Conservation (phyloP, 2,888 invertebrate species). For the Spilarctia lutea region DNA sequence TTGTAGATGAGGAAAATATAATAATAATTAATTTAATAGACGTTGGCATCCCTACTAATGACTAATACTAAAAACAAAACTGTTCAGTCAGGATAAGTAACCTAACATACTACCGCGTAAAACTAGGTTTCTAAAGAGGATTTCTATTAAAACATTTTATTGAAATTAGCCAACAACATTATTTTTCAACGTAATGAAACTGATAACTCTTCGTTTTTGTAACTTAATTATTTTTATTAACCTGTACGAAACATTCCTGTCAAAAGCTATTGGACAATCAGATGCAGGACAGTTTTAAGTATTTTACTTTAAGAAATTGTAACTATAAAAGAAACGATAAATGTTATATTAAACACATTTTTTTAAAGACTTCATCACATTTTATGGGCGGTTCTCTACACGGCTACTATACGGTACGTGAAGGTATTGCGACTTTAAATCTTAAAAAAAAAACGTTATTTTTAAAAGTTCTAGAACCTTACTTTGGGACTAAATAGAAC, state of each 20-base stretch:
- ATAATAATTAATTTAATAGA: not conserved
- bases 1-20: not conserved
- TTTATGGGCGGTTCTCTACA: constrained; percentile 20
- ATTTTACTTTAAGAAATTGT: not conserved
- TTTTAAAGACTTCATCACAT: constrained; percentile 18
- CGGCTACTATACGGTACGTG: constrained; percentile 17
- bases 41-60: not conserved
- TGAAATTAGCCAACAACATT: no score
- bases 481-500: constrained; percentile 1
- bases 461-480: not conserved
- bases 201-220: not conserved
- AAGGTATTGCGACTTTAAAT: constrained; percentile 4
- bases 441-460: not conserved
- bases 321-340: not conserved
- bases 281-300: not conserved
- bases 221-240: not conserved
- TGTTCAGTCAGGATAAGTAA: not conserved
- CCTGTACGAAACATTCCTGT: not conserved
- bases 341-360: not conserved
- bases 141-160: no score
- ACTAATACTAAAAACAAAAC: no score
- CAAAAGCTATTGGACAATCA: not conserved
- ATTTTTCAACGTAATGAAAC: not conserved
- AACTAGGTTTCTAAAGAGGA: not conserved
- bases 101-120: not conserved